A percentile compares a stretch with the other conserved stretches of the same genome.
These are phyloP conservation scores for Anoplolepis gracilipes DNA, from an alignment of 1,140 invertebrate genomes.

Conservation along the genomic window DNA sequence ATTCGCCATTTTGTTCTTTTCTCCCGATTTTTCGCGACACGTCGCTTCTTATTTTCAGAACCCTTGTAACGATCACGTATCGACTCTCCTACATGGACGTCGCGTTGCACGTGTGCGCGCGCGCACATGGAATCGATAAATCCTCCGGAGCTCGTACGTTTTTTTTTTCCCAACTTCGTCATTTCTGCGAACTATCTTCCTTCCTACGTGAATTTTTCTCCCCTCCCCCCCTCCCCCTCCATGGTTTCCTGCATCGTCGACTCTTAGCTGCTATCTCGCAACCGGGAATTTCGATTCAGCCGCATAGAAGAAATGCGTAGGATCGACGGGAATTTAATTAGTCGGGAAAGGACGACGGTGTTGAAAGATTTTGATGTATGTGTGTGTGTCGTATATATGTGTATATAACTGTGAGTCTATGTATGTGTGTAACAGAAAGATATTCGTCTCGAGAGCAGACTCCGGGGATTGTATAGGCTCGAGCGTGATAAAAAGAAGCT, in stretches of 20 bases:
- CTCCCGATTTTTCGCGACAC: conserved; percentile 1
- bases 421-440: not conserved
- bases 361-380: conserved; percentile 52
- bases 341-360: conserved; percentile 38
- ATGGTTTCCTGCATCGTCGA: not conserved
- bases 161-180: conserved; percentile 47
- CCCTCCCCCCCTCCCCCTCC: too few relatives aligned
- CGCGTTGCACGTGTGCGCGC: conserved; percentile 5
- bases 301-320: conserved; percentile 64
- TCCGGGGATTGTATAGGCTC: conserved; percentile 17
- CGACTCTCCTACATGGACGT: conserved; percentile 21
- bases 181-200: conserved; percentile 32
- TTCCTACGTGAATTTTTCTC: conserved; percentile 51
- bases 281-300: conserved; percentile 67
- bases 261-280: conserved; percentile 1
- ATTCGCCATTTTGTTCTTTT: conserved; percentile 23
- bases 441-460: conserved; percentile 18
- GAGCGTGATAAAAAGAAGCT: conserved; percentile 42
- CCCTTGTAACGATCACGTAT: conserved; percentile 44
- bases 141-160: conserved; percentile 38
- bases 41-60: not conserved
- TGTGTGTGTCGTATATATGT: not conserved
- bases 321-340: conserved; percentile 76
- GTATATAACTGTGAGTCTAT: not conserved
- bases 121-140: conserved; percentile 17